phyloP scores from a whole-genome alignment of 2,113 vertebrate genomes.

The Odocoileus virginianus region DNA sequence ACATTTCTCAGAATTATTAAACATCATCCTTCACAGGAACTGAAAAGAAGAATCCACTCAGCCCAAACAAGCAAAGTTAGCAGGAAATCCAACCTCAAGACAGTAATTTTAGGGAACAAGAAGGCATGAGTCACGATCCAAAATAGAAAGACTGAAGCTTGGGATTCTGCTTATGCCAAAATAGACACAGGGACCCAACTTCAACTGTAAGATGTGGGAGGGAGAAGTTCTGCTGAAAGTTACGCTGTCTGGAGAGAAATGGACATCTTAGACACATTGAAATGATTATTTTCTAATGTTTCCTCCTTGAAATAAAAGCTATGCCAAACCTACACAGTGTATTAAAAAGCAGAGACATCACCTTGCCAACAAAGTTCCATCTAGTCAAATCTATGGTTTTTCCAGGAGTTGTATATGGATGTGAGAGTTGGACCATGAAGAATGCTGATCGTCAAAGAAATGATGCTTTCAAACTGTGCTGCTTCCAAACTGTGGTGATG shows the following conservation, averaged over 20 bases:
- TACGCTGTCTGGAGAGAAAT: not conserved
- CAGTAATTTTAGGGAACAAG: conserved; percentile 45
- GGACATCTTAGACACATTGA: not conserved
- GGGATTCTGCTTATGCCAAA: not conserved
- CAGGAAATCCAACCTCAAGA: conserved; percentile 37
- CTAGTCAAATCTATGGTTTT: not conserved
- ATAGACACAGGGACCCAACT: not conserved
- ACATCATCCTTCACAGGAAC: not conserved
- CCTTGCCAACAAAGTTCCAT: not conserved
- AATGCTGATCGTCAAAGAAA: not conserved
- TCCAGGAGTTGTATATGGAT: not conserved
- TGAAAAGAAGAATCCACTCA: not conserved
- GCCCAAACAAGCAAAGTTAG: not conserved
- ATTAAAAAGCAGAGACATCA: not conserved
- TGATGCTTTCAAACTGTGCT: not conserved
- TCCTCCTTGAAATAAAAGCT: not conserved
- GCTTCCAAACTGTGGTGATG: not conserved
- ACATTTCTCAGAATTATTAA: not conserved
- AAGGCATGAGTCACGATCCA: conserved; percentile 15
- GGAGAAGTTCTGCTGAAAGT: not conserved
- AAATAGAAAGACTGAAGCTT: conserved; percentile 5
- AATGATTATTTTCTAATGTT: not conserved
- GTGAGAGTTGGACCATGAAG: not conserved
- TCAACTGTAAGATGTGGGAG: not conserved
- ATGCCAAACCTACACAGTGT: not conserved